These are phyloP conservation scores for Sclerurus mexicanus DNA, from an alignment of 2,113 vertebrate genomes.

Conservation along the genomic window DNA sequence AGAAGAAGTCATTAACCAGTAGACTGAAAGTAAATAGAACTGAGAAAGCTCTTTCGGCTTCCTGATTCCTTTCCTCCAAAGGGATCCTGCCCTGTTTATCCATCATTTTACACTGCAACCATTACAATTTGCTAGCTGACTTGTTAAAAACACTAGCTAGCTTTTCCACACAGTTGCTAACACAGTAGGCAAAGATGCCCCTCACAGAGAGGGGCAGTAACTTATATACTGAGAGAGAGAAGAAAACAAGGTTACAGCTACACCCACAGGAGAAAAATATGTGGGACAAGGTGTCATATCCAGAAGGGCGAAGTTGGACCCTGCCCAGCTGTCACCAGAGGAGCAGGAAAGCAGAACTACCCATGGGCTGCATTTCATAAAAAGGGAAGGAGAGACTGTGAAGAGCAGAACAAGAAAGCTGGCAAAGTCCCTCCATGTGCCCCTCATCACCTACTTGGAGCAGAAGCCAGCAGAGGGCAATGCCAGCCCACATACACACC, in stretches of 20 bases:
- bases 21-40: background rate
- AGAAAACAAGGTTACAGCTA: background rate
- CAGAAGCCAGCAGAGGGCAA: conserved; percentile 21
- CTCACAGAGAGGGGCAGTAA: background rate
- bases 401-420: background rate
- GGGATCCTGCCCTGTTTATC: background rate
- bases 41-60: background rate
- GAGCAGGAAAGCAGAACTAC: background rate
- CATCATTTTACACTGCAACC: background rate
- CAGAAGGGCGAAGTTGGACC: background rate
- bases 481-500: rapidly evolving
- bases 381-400: background rate
- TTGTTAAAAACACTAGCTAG: background rate
- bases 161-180: background rate
- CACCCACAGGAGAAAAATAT: background rate
- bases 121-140: background rate
- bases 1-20: background rate
- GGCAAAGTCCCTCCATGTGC: rapidly evolving
- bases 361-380: rapidly evolving
- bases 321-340: background rate
- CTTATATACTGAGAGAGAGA: background rate
- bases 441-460: background rate
- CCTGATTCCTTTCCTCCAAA: background rate
- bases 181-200: background rate
- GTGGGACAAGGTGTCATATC: background rate